Percentiles rank a stretch among this genome's conserved stretches.
Conservation (phyloP, 2,113 vertebrate genomes). For the Erpornis zantholeuca region DNA sequence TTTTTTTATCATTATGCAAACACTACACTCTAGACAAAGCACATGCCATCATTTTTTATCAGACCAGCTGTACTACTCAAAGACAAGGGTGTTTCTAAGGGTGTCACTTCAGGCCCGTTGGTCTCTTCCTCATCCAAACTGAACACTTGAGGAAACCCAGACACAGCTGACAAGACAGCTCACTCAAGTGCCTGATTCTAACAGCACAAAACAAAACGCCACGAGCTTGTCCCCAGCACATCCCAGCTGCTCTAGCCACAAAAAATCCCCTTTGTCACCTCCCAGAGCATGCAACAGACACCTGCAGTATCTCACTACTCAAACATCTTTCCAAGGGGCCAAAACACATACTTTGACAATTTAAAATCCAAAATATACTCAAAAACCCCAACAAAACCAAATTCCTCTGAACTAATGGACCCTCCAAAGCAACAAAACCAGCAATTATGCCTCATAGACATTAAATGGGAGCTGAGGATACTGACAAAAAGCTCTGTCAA, state of each 20-base stretch:
- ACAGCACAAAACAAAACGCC: background rate
- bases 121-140: background rate
- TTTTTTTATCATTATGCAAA: background rate
- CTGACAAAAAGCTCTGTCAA: background rate
- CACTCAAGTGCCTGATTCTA: background rate
- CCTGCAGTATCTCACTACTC: background rate
- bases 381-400: background rate
- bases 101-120: background rate
- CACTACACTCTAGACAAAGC: background rate
- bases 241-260: background rate
- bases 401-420: background rate
- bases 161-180: background rate
- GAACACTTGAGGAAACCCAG: background rate
- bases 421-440: background rate
- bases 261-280: background rate
- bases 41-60: background rate
- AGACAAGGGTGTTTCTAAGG: background rate
- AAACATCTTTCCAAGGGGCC: background rate
- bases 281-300: rapidly evolving
- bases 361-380: background rate
- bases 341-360: background rate
- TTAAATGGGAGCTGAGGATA: background rate
- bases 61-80: background rate
- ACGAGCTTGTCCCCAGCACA: rapidly evolving
- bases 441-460: background rate